These are phyloP conservation scores for Coleophora deauratella DNA, from an alignment of 2,888 invertebrate genomes.

Conservation along the genomic window DNA sequence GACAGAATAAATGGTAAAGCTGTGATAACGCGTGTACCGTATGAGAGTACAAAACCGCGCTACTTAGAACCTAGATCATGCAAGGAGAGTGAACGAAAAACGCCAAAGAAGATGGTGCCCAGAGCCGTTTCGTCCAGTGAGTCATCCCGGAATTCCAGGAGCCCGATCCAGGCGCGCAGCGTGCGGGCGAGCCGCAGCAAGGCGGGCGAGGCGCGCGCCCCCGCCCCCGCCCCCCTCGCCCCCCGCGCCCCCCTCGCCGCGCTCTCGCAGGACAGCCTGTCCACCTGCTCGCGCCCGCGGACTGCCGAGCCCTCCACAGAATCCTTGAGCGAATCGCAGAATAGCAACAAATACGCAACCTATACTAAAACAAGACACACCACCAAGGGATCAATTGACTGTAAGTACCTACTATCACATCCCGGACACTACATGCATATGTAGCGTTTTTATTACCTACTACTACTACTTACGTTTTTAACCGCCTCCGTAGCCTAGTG, in stretches of 20 bases:
- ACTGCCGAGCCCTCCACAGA: conserved; percentile 67
- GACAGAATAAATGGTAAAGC: conserved; percentile 24
- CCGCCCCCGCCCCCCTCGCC: conserved; percentile 35
- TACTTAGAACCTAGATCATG: conserved; percentile 73
- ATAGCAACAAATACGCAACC: conserved; percentile 51
- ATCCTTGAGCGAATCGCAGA: conserved; percentile 54
- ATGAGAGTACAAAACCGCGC: conserved; percentile 69
- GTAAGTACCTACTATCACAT: conserved; percentile 35
- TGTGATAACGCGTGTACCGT: conserved; percentile 21
- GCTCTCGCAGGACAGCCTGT: conserved; percentile 67
- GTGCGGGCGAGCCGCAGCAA: conserved; percentile 38
- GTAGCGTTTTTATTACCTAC: too few relatives aligned
- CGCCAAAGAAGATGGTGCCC: conserved; percentile 49
- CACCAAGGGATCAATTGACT: conserved; percentile 34
- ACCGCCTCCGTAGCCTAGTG: too few relatives aligned
- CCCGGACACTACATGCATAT: too few relatives aligned
- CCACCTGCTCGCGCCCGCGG: conserved; percentile 50
- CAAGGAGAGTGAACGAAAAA: conserved; percentile 28
- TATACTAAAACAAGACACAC: conserved; percentile 48
- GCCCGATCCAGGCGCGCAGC: conserved; percentile 52
- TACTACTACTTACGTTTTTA: too few relatives aligned
- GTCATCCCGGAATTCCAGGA: conserved; percentile 76
- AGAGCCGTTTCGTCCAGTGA: conserved; percentile 76
- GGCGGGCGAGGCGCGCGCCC: conserved; percentile 30
- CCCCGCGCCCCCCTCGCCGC: conserved; percentile 35